Evolutionary conservation across 2,888 invertebrate genomes (phyloP).

Genomic region (Lacanobia oleracea): DNA sequence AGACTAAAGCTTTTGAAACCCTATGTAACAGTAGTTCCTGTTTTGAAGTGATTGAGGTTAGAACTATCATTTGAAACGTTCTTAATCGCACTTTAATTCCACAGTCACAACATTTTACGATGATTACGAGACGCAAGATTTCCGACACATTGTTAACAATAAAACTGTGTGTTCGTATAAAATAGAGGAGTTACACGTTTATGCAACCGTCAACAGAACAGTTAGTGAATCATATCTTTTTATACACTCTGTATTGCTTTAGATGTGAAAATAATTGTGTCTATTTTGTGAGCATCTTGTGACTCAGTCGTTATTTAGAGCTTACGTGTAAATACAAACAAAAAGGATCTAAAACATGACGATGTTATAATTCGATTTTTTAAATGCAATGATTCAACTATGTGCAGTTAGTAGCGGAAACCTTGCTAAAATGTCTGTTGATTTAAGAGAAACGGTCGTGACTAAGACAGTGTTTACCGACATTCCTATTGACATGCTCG

Average conservation of each 20-base stretch:
- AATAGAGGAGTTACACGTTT: constrained; percentile 64
- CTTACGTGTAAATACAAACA: constrained; percentile 30
- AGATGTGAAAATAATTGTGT: constrained; percentile 59
- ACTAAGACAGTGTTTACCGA: constrained; percentile 31
- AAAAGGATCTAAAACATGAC: constrained; percentile 25
- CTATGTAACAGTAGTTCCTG: constrained; percentile 7
- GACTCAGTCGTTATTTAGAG: constrained; percentile 47
- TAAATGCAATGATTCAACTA: constrained; percentile 47
- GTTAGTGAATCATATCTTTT: constrained; percentile 62
- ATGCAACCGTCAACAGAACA: constrained; percentile 58
- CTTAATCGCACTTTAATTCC: constrained; percentile 62
- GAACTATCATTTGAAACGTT: constrained; percentile 18
- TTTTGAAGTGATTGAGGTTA: constrained; percentile 37
- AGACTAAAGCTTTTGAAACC: neutral
- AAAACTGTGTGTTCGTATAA: constrained; percentile 44
- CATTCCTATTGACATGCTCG: constrained; percentile 12
- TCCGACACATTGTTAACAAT: constrained; percentile 51
- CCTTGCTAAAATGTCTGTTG: constrained; percentile 34
- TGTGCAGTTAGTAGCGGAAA: constrained; percentile 21
- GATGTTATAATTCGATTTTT: constrained; percentile 15
- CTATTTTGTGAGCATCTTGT: constrained; percentile 52
- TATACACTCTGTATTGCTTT: constrained; percentile 52
- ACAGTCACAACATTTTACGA: constrained; percentile 53
- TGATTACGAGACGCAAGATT: constrained; percentile 52
- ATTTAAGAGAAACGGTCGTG: constrained; percentile 26